Evolutionary conservation across 2,888 invertebrate species (phyloP), one percentile per base, ranked within the genome.

Genomic region (Antheraea assamensis): DNA sequence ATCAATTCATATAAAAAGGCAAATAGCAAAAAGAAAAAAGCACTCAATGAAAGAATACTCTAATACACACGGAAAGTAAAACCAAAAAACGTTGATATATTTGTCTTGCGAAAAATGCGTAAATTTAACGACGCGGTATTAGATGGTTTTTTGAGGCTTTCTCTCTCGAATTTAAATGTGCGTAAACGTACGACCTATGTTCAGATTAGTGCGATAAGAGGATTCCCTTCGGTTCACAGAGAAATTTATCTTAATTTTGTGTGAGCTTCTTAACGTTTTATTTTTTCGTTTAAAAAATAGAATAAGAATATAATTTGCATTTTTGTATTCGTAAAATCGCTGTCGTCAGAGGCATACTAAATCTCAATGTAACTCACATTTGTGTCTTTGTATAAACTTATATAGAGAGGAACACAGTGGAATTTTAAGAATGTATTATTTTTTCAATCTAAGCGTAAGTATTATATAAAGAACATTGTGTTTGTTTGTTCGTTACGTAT

Each of bases 171-270:
- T 74, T 71, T 74, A 74, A 74, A 74, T 74, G 74, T 47, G 42
- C 73, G 74, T 68, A 74, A 74, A 74, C 52, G 52, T 74, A 74
- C 74, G 74, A 66, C 71, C 74, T 71, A 71, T 71, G 71, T 42
- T 71, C n/a, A 74, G 74, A 74, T 74, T 74, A 74, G 66, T n/a
- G 42, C 58, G 71, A 74, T 74, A 74, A 74, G 74, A 71, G 68
- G 71, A 66, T 74, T 68, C 68, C 52, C 71, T 66, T 64, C 17
- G 55, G 52, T 55, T 42, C 30, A 35, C 58, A 66, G 68, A 66
- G 71, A 71, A 71, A 74, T 74, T 70, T 74, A 74, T 74, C 71
- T 72, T 74, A 74, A 74, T 74, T 74, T 74, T 68, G 5, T 19
- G 68, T 35, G 68, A 68, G 35, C 31, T 17, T n/a, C 35, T 68